Conservation (phyloP, 2,113 vertebrate species). For the Cromileptes altivelis region DNA sequence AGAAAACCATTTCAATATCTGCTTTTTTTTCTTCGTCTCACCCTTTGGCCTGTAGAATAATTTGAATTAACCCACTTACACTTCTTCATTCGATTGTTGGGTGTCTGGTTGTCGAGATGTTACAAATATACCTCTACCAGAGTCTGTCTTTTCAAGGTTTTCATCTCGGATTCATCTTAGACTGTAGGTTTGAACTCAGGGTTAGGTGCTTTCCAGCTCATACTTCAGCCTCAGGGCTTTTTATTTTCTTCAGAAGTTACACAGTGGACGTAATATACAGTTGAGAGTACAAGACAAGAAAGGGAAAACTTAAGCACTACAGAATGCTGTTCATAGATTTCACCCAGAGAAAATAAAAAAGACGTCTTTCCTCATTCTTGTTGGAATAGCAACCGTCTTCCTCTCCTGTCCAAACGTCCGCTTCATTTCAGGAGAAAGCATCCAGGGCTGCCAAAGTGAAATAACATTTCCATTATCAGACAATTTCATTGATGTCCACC, state of each 20-base stretch:
- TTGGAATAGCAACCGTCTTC: background rate
- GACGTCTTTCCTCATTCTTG: background rate
- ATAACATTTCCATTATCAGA: constrained; percentile 61
- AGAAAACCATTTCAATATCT: background rate
- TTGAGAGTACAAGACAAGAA: constrained; percentile 9
- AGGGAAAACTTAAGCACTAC: constrained; percentile 14
- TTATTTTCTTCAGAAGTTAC: constrained; percentile 28
- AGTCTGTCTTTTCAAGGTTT: constrained; percentile 7
- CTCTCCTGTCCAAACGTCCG: constrained; percentile 8
- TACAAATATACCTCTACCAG: background rate
- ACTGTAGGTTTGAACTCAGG: constrained; percentile 33
- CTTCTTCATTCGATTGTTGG: background rate
- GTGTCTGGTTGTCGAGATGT: background rate
- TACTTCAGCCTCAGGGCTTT: constrained; percentile 37
- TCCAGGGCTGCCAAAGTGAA: constrained; percentile 40
- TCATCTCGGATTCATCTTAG: constrained; percentile 35
- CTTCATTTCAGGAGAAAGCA: constrained; percentile 15
- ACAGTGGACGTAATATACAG: constrained; percentile 28
- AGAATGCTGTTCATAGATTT: background rate
- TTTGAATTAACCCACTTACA: constrained; percentile 40
- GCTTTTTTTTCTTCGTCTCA: background rate
- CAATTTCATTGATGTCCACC: constrained; percentile 30
- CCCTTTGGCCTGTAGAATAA: constrained; percentile 28
- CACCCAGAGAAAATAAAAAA: background rate
- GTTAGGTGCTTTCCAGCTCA: constrained; percentile 41